Conservation (phyloP, 2,888 invertebrate species). For the Bruchidius siliquastri region DNA sequence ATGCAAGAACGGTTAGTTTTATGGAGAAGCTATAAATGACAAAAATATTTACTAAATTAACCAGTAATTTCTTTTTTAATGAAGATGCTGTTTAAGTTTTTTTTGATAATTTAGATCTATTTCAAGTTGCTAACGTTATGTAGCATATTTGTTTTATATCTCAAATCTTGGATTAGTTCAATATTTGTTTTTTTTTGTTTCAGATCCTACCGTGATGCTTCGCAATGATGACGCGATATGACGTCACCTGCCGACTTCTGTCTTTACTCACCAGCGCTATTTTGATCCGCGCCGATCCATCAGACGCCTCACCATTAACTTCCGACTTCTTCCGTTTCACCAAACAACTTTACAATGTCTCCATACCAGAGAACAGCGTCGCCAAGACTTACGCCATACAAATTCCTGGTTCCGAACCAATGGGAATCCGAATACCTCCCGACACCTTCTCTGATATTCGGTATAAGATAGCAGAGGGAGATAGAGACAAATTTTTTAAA, state of each 20-base stretch:
- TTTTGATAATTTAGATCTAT: too few species aligned
- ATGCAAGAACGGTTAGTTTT: too few species aligned
- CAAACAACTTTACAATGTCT: slow-evolving; percentile 74
- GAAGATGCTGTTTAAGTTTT: too few species aligned
- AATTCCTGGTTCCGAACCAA: slow-evolving; percentile 65
- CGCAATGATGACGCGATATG: slow-evolving; percentile 42
- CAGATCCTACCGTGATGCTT: slow-evolving; percentile 43
- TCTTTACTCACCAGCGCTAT: slow-evolving; percentile 37
- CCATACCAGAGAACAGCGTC: slow-evolving; percentile 87
- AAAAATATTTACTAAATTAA: too few species aligned
- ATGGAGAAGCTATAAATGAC: too few species aligned
- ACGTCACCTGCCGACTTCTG: slow-evolving; percentile 42
- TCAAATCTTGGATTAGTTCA: too few species aligned
- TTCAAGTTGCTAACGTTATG: too few species aligned
- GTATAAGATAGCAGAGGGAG: slow-evolving; percentile 83
- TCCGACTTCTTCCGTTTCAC: slow-evolving; percentile 62
- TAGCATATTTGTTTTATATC: too few species aligned
- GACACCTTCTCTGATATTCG: slow-evolving; percentile 57
- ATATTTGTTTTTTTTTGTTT: slow-evolving; percentile 24
- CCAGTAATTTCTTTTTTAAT: too few species aligned
- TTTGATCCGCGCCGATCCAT: slow-evolving; percentile 31
- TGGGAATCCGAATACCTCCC: slow-evolving; percentile 66
- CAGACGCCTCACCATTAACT: slow-evolving; percentile 11
- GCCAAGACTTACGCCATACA: slow-evolving; percentile 81
- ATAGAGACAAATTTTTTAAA: slow-evolving; percentile 87